These are phyloP conservation scores for Limenitis camilla DNA, from an alignment of 2,888 invertebrate genomes.

Conservation along the genomic window DNA sequence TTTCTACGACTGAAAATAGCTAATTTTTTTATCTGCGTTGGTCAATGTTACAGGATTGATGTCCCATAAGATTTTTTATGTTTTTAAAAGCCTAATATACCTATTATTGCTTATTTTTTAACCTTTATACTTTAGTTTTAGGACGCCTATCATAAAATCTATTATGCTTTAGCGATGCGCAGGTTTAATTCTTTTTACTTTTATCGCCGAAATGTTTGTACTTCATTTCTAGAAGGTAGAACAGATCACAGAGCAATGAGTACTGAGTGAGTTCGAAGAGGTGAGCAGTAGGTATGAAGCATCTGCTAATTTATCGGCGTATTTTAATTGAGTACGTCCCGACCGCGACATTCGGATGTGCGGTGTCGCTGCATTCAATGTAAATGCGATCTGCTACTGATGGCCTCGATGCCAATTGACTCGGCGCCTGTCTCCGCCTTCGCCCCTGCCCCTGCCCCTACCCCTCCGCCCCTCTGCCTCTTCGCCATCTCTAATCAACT, in stretches of 20 bases:
- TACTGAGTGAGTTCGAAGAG: not conserved
- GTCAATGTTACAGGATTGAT: not conserved
- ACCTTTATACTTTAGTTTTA: no score
- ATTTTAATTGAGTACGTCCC: constrained; percentile 63
- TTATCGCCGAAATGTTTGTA: no score
- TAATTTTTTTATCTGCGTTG: no score
- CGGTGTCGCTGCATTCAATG: constrained; percentile 61
- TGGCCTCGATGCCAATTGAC: constrained; percentile 52
- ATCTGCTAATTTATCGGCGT: constrained; percentile 60
- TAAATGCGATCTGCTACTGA: constrained; percentile 60
- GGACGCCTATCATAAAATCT: constrained; percentile 6
- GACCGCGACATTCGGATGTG: constrained; percentile 35
- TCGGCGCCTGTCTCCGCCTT: constrained; percentile 17
- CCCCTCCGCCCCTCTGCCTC: not conserved
- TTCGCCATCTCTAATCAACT: not conserved
- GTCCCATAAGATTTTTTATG: not conserved
- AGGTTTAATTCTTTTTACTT: not conserved
- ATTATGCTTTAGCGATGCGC: not conserved
- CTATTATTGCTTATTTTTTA: no score
- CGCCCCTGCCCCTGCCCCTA: constrained; percentile 6
- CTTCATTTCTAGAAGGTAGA: no score
- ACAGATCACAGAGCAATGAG: no score
- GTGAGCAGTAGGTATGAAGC: not conserved
- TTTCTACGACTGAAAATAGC: no score
- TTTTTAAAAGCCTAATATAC: no score